Base-by-base conservation (phyloP, 2,888 invertebrate species). In the Hypselothyrea guttata region DNA sequence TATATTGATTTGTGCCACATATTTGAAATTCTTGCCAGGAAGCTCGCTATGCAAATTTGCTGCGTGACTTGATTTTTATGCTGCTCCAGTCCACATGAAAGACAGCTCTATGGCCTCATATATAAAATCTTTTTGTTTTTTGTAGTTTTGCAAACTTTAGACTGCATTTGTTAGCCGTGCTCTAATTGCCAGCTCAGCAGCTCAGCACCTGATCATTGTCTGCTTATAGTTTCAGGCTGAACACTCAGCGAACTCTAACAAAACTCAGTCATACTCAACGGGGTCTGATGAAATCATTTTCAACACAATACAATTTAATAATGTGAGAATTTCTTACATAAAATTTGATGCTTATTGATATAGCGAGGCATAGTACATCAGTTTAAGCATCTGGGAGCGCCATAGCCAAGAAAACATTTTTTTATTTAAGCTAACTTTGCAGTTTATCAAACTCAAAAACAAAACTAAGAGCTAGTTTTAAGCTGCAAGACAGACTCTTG, bases 311-410 rank as follows among this genome's bases (percentile, higher is more conserved):
- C 66, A 61, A 74, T 77, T 84, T 74, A 69, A 69, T 69, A 77
- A 84, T 82, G 78, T 79, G 84, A 82, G 78, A 79, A 84, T 71
- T 75, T 84, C 72, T 79, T 84, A 71, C 75, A 62, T 81, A 64
- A 78, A 77, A 58, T 41, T 41, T 54, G 27, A 54, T 41, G 52
- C 40, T 47, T 51, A 58, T 41, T 61, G 49, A 55, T 56, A 56
- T 16, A 37, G 4, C 33, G 7, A 9, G n/a, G 1, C 30, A 34
- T 41, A 37, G 5, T n/a, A n/a, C 16, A 45, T 45, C n/a, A 27
- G 44, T 18, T 7, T 35, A 41, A 18, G 40, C 51, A 49, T 34
- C 57, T 64, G 67, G 53, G 65, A 70, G 49, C 16, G 41, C 15
- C 27, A 18, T 15, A 47, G 30, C 44, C 47, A 30, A 53, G 65